Percentiles rank a stretch among this genome's conserved stretches.
Evolutionary conservation across 2,113 vertebrate genomes (phyloP).

Genomic region (Gambusia affinis): DNA sequence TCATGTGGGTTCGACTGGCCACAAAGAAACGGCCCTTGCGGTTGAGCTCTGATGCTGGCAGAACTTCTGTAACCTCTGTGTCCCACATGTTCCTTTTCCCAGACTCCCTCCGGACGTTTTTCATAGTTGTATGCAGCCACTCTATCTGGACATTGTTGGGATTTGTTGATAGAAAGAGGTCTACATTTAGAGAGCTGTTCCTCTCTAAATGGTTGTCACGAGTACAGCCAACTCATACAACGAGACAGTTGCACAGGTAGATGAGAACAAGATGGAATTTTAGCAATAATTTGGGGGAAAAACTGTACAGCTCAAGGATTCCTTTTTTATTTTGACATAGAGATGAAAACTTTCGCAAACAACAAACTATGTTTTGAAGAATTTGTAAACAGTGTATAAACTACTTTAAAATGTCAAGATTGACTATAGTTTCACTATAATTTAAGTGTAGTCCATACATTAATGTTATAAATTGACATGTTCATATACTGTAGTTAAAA

Average conservation of each 20-base stretch:
- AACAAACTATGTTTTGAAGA: background rate
- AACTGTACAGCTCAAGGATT: background rate
- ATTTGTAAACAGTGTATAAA: background rate
- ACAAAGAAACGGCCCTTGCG: slow-evolving; percentile 32
- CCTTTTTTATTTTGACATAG: background rate
- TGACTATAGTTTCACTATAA: too few species aligned
- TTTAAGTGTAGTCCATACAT: too few species aligned
- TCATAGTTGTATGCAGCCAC: background rate
- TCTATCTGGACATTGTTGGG: slow-evolving; percentile 16
- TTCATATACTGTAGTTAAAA: too few species aligned
- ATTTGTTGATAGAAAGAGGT: slow-evolving; percentile 20
- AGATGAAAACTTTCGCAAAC: background rate
- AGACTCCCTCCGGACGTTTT: slow-evolving; percentile 52
- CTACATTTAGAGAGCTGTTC: slow-evolving; percentile 8
- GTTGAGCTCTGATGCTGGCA: slow-evolving; percentile 47
- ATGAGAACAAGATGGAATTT: background rate
- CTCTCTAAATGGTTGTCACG: background rate
- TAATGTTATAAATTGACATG: too few species aligned
- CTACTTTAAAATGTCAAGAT: too few species aligned
- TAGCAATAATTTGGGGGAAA: background rate
- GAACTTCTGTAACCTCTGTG: slow-evolving; percentile 59
- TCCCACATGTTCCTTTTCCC: slow-evolving; percentile 62
- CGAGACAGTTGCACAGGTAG: background rate
- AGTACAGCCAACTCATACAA: background rate
- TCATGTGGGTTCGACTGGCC: slow-evolving; percentile 60